Percentiles rank a stretch among this genome's conserved stretches.
phyloP scores from a whole-genome alignment of 1,140 invertebrate genomes.

The Stenopsyche tienmushanensis region DNA sequence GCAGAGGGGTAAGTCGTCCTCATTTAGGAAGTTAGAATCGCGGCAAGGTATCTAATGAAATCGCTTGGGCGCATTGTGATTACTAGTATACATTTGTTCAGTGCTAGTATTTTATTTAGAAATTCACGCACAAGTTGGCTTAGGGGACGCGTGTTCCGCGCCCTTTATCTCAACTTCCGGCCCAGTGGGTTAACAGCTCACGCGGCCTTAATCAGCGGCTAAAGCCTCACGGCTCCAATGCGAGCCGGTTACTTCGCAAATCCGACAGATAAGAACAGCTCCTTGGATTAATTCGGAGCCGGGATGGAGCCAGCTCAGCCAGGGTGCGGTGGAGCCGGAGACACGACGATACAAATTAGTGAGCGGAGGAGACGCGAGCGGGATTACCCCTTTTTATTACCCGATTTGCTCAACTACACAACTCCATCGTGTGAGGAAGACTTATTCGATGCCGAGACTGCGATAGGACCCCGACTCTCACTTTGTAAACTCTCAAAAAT shows the following conservation, averaged over 20 bases:
- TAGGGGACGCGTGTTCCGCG: constrained; percentile 1
- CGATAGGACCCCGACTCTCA: too few species aligned
- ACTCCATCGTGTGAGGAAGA: too few species aligned
- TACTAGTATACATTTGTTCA: background rate
- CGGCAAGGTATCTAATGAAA: background rate
- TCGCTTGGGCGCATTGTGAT: background rate
- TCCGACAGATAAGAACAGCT: constrained; percentile 18
- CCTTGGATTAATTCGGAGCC: constrained; percentile 16
- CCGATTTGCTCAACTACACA: too few species aligned
- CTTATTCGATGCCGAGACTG: too few species aligned
- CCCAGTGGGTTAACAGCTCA: constrained; percentile 26
- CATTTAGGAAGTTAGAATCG: background rate
- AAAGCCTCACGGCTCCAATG: too few species aligned
- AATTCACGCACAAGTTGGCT: constrained; percentile 12
- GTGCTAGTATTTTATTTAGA: background rate
- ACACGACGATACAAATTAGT: constrained; percentile 20
- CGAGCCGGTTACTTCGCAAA: constrained; percentile 11
- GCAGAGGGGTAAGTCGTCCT: too few species aligned
- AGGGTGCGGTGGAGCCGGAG: background rate
- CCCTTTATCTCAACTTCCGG: constrained; percentile 26
- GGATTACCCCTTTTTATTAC: constrained; percentile 20
- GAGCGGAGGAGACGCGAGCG: constrained; percentile 1
- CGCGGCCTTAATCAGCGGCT: constrained; percentile 12
- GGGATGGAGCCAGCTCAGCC: background rate
- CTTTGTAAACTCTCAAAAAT: too few species aligned